Conservation (phyloP, 1,140 invertebrate species). For the Scaptomyza hsui region DNA sequence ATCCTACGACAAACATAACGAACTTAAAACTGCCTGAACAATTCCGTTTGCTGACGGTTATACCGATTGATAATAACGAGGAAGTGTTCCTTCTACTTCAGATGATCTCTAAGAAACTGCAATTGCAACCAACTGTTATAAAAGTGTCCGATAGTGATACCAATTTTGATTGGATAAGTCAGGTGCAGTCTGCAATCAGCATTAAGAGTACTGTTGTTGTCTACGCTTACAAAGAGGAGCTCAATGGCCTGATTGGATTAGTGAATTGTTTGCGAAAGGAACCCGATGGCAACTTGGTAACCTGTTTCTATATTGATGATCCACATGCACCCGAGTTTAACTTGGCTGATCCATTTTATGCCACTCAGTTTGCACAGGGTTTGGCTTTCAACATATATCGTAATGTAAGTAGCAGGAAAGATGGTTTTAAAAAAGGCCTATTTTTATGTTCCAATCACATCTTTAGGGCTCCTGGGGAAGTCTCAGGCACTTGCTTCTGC, state of each 20-base stretch:
- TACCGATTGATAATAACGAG: constrained; percentile 63
- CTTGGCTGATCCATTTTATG: constrained; percentile 87
- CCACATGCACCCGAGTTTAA: constrained; percentile 87
- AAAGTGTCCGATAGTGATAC: constrained; percentile 69
- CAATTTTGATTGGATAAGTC: constrained; percentile 85
- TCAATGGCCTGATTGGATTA: constrained; percentile 93
- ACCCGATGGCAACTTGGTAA: constrained; percentile 87
- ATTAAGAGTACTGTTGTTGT: constrained; percentile 85
- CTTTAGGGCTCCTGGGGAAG: constrained; percentile 90
- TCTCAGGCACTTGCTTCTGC: constrained; percentile 89
- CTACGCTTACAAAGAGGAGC: constrained; percentile 86
- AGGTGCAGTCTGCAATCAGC: constrained; percentile 85
- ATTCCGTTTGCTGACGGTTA: constrained; percentile 66
- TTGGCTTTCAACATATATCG: constrained; percentile 92
- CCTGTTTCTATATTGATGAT: constrained; percentile 88
- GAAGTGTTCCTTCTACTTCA: constrained; percentile 80
- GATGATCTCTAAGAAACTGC: constrained; percentile 61
- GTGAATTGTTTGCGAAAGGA: constrained; percentile 90
- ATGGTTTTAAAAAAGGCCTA: background rate
- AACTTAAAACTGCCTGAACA: constrained; percentile 46
- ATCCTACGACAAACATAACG: constrained; percentile 39
- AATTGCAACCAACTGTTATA: constrained; percentile 65
- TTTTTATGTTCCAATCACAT: background rate
- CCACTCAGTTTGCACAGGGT: constrained; percentile 88
- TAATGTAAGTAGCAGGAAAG: constrained; percentile 84